These are phyloP conservation scores for Chymomyza procnemis DNA, from an alignment of 2,888 invertebrate genomes.

Conservation along the genomic window DNA sequence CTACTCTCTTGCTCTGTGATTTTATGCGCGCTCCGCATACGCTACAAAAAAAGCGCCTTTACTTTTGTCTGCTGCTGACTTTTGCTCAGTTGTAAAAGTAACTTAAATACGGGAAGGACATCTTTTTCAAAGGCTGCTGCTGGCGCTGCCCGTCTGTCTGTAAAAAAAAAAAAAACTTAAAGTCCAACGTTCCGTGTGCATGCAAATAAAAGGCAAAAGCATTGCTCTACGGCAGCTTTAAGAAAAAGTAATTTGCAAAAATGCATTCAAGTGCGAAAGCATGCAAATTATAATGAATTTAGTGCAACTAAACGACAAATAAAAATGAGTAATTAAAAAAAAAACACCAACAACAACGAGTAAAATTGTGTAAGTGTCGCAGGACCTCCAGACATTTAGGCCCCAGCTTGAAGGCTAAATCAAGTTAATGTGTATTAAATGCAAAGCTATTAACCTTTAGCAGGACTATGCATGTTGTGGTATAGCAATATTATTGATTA, in stretches of 20 bases:
- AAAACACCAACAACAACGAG: slow-evolving; percentile 15
- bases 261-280: slow-evolving; percentile 12
- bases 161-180: slow-evolving; percentile 20
- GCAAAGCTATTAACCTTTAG: slow-evolving; percentile 39
- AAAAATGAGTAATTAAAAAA: too few relatives aligned
- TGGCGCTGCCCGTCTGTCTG: slow-evolving; percentile 19
- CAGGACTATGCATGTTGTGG: slow-evolving; percentile 29
- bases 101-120: slow-evolving; percentile 66
- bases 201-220: slow-evolving; percentile 24
- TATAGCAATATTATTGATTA: slow-evolving; percentile 53
- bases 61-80: slow-evolving; percentile 24
- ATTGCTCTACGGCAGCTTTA: slow-evolving; percentile 3
- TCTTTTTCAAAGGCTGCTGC: slow-evolving; percentile 7
- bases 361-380: slow-evolving; percentile 37
- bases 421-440: slow-evolving; percentile 12
- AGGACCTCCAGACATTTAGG: background rate
- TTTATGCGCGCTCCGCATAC: background rate
- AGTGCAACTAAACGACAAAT: slow-evolving; percentile 2
- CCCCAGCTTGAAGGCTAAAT: background rate
- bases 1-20: slow-evolving; percentile 9
- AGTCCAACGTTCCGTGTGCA: slow-evolving; percentile 36
- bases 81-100: slow-evolving; percentile 62
- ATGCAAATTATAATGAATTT: slow-evolving; percentile 30
- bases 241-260: slow-evolving; percentile 9
- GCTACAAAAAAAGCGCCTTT: slow-evolving; percentile 19